phyloP scores from a whole-genome alignment of 2,888 invertebrate species.

The Romanomermis culicivorax region DNA sequence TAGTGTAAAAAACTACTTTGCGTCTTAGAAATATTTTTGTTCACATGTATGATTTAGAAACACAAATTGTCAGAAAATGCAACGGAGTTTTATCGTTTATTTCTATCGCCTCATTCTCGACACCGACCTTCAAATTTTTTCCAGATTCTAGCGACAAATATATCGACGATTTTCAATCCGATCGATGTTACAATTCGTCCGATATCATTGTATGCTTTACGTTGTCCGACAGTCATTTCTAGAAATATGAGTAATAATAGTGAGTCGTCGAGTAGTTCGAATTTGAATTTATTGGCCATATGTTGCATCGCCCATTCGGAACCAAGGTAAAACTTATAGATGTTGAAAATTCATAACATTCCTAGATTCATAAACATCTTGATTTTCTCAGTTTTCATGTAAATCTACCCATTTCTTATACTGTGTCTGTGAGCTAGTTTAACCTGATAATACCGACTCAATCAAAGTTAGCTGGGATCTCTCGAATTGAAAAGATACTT shows the following conservation, averaged over 20 bases:
- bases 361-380: background rate
- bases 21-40: no score
- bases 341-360: background rate
- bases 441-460: no score
- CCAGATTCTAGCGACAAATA: background rate
- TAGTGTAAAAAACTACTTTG: no score
- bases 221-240: background rate
- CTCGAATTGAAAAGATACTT: no score
- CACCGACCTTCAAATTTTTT: no score
- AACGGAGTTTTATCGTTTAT: no score
- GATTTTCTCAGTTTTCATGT: background rate
- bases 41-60: no score
- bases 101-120: no score
- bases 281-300: background rate
- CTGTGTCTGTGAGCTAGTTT: no score
- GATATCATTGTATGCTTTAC: background rate
- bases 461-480: no score
- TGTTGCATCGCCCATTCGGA: background rate
- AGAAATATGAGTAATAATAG: background rate
- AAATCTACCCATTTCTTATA: no score
- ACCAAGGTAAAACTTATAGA: background rate
- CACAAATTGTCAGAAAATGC: no score
- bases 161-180: background rate
- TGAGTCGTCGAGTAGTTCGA: background rate
- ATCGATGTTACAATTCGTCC: background rate